Evolutionary conservation across 37 sponge, comb jelly and placozoan genomes (phyloP), one percentile per base, ranked within the genome.

Genomic region (Agelas oroides): DNA sequence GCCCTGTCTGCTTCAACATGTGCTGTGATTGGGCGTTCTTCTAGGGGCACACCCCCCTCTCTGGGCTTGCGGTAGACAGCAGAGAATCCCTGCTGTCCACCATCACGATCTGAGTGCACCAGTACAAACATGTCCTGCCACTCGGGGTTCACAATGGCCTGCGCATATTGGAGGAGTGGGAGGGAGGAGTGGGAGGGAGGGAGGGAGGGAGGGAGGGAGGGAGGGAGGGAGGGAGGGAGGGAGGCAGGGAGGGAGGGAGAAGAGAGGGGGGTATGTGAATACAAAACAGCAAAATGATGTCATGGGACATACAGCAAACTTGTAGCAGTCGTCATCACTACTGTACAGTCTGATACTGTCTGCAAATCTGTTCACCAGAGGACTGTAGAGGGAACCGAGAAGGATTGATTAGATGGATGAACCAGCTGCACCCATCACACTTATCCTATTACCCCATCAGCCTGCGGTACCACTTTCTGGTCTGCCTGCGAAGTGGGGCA

Each of bases 121-220:
- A 93, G 40, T 0, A 93, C 76, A 21, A 85, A 71, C 93, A 93
- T 93, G 82, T 93, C 93, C 15, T 74, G 79, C 93, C 93, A 93
- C 21, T 76, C 86, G 0, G 88, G 85, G 73, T 93, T 93, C 53
- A 93, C 76, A n/a, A 93, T 70, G 33, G 65, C 89, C 92, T 92
- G 64, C 3, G 33, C 1, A n/a, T n/a, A n/a, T n/a, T n/a, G n/a
- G n/a, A n/a, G n/a, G n/a, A n/a, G n/a, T n/a, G n/a, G n/a, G n/a
- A n/a, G n/a, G n/a, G n/a, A n/a, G n/a, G n/a, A n/a, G n/a, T n/a
- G n/a, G n/a, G n/a, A n/a, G n/a, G n/a, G n/a, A n/a, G n/a, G n/a
- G n/a, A n/a, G n/a, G n/a, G n/a, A n/a, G n/a, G n/a, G n/a, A n/a
- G n/a, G n/a, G n/a, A n/a, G n/a, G n/a, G n/a, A n/a, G n/a, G n/a